These are phyloP conservation scores for Silvanus unidentatus DNA, from an alignment of 2,888 invertebrate genomes.

Conservation along the genomic window DNA sequence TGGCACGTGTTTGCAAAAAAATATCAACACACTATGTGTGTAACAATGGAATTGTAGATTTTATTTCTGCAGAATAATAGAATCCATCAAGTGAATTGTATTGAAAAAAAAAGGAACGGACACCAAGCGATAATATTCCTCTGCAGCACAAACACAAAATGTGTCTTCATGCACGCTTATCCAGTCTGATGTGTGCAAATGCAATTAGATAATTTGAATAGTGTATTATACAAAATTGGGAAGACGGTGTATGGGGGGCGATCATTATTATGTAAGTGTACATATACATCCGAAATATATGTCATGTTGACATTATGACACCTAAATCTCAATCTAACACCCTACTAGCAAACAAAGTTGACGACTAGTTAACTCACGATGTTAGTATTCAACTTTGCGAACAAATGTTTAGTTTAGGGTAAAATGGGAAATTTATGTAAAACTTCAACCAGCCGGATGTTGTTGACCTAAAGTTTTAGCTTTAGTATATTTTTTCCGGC, in stretches of 20 bases:
- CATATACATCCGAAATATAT: neutral
- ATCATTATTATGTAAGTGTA: no score
- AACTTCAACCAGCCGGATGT: conserved; percentile 33
- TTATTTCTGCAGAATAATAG: neutral
- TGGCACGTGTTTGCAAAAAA: neutral
- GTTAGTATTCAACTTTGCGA: conserved; percentile 34
- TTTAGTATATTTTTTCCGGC: conserved; percentile 28
- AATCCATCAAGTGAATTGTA: no score
- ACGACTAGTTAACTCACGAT: conserved; percentile 33
- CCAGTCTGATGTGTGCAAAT: no score
- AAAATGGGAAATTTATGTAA: conserved; percentile 39
- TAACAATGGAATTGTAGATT: neutral
- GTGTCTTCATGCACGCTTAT: no score
- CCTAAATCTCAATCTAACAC: conserved; percentile 24
- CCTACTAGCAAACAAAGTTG: conserved; percentile 27
- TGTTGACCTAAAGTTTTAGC: conserved; percentile 39
- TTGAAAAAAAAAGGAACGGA: no score
- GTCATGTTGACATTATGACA: conserved; percentile 13
- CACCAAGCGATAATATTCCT: no score
- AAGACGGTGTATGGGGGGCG: no score
- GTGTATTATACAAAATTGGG: no score
- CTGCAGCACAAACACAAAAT: no score
- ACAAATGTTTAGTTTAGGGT: conserved; percentile 38
- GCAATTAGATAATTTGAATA: no score
- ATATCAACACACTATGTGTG: neutral